Evolutionary conservation across 2,113 vertebrate genomes (phyloP), one percentile per base, ranked within the genome.

Genomic region (Ochotona princeps): DNA sequence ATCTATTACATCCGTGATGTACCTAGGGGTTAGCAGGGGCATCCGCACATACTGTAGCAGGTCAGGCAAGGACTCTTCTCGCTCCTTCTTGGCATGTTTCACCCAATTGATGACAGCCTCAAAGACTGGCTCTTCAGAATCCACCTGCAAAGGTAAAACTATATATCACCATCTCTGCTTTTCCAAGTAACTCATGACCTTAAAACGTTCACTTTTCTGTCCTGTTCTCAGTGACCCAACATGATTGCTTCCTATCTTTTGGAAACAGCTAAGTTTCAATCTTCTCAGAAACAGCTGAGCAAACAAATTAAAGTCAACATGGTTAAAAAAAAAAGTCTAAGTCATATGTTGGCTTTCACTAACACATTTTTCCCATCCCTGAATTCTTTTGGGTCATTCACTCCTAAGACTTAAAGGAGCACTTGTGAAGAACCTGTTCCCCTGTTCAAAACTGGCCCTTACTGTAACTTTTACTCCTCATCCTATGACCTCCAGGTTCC

Each of bases 1-100:
- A 94, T 99, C 99, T 35, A 99, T 99, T 95, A 99, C 99, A 28
- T 99, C 99, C 0, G 99, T 99, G 96, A 99, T 99, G 98, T 99
- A 99, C 95, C 99, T 99, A 0, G 99, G 99, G 0, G 99, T 99
- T 92, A 99, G 98, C 35, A 99, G 98, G 0, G 99, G 99, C 99
- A 99, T 98, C 14, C 99, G 99, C 44, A 99, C 99, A 9, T 99
- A 99, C 97, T 99, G 99, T 3, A 99, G 98, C 98, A 99, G 98
- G 92, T 99, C 99, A 0, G 99, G 98, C 93, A 99, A 97, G 32
- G 98, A 99, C 0, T 98, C 98, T 89, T 99, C 99, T 0, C 99
- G 98, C 74, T 99, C 99, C 87, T 99, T 99, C 75, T 99, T 98
- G 0, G 98, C 98, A 97, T 99, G 99, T 94, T 99, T 99, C 96